Conservation (phyloP, 2,113 vertebrate genomes). For the Variabilichromis moorii region DNA sequence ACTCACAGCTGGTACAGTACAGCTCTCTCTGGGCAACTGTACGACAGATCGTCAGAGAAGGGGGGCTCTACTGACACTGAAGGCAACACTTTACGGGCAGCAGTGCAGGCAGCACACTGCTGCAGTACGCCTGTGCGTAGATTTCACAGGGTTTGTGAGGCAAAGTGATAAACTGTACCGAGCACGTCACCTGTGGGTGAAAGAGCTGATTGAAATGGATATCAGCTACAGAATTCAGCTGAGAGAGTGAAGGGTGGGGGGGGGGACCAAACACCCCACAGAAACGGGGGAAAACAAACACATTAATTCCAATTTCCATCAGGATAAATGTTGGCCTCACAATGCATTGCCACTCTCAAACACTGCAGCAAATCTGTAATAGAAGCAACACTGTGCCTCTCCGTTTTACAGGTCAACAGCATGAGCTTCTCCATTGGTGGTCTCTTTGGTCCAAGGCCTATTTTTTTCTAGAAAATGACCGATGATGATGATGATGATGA, state of each 20-base stretch:
- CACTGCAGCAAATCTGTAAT: slow-evolving; percentile 52
- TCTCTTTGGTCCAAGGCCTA: slow-evolving; percentile 1
- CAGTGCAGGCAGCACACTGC: slow-evolving; percentile 46
- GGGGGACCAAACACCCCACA: background rate
- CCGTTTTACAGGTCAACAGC: slow-evolving; percentile 33
- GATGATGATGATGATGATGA: background rate
- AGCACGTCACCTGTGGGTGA: slow-evolving; percentile 51
- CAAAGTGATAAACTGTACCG: background rate
- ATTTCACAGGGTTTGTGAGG: slow-evolving; percentile 2
- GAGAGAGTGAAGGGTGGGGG: background rate
- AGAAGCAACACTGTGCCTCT: slow-evolving; percentile 26
- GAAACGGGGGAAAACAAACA: slow-evolving; percentile 26
- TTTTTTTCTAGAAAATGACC: background rate
- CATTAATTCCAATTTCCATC: slow-evolving; percentile 42
- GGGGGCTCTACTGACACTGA: slow-evolving; percentile 48
- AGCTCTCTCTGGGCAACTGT: slow-evolving; percentile 58
- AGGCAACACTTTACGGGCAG: slow-evolving; percentile 55
- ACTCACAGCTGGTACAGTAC: slow-evolving; percentile 62
- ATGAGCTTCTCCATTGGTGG: slow-evolving; percentile 14
- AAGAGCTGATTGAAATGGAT: slow-evolving; percentile 48
- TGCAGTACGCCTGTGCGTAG: slow-evolving; percentile 31
- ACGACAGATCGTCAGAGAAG: slow-evolving; percentile 29
- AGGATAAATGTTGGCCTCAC: slow-evolving; percentile 11
- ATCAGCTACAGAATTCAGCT: slow-evolving; percentile 12
- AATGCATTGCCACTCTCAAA: slow-evolving; percentile 7